Base-by-base conservation (phyloP, 2,888 invertebrate genomes). In the Argyresthia goedartella region DNA sequence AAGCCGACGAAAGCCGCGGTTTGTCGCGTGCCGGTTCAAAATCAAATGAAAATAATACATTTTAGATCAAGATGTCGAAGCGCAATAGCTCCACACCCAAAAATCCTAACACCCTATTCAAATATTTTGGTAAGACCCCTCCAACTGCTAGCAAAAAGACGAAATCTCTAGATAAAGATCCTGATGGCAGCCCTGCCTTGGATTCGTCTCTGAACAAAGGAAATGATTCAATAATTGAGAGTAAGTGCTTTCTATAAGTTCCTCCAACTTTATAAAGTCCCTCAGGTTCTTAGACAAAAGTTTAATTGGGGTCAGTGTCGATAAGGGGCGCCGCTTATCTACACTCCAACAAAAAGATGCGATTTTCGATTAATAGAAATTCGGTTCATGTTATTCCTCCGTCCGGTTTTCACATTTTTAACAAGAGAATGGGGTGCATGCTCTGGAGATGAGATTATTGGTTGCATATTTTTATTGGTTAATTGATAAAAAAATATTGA, bases 121-220 rank as follows among this genome's bases (percentile, higher is more conserved):
- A 92, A 66, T 93, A 92, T 66, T 93, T 93, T 62, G 70, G 87
- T 1, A 89, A 89, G 69, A 90, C 90, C 25, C 25, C 25, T 0
- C 90, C 91, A 8, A 88, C 86, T 1, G 65, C 82, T 4, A 74
- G 66, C 55, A 81, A 82, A 54, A 76, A 84, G 56, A 44, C 63
- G 8, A 84, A 81, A 63, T 54, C 66, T 8, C 41, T 48, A 15
- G 71, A 66, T 49, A 56, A 55, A 33, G 69, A 70, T 48, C 52
- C 59, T 25, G 65, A 63, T n/a, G 61, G 48, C 46, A 66, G 58
- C 45, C 61, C 65, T 6, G 64, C 65, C 43, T 48, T 65, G 13
- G 59, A 65, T 56, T 59, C 65, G 9, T 57, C 73, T 16, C 42
- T 58, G 1, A 64, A 62, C 52, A 60, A 52, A 33, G 63, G 62